Percentiles rank a stretch among this genome's conserved stretches.
Conservation (phyloP, 2,888 invertebrate species). For the Drosophila stalkeri region DNA sequence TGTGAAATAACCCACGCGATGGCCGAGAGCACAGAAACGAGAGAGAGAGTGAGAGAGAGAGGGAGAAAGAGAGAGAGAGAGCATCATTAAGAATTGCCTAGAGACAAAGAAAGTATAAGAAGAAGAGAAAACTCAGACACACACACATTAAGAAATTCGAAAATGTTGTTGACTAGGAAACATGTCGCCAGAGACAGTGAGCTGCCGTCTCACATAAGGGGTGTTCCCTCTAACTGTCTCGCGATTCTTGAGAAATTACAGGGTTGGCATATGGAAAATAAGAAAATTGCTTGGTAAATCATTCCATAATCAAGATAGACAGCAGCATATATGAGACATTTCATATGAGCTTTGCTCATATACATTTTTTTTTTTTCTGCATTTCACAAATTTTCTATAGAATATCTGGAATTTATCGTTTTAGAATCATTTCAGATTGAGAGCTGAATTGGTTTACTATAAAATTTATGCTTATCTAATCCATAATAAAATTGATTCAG, state of each 20-base stretch:
- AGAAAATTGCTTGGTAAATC: background rate
- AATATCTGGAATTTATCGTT: background rate
- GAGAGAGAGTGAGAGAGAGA: too few species aligned
- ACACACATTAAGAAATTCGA: constrained; percentile 24
- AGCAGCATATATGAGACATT: background rate
- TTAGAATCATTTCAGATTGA: too few species aligned
- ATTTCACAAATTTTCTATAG: background rate
- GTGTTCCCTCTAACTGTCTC: constrained; percentile 10
- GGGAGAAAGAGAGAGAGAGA: background rate
- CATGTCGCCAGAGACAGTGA: constrained; percentile 30
- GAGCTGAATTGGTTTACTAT: too few species aligned
- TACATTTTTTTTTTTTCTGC: background rate
- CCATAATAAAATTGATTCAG: too few species aligned
- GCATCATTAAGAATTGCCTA: constrained; percentile 9
- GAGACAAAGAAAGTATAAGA: background rate
- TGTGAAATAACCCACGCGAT: constrained; percentile 49
- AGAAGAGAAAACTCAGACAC: background rate
- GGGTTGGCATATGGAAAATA: background rate
- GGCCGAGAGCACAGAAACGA: background rate
- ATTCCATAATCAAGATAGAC: background rate
- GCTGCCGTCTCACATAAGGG: constrained; percentile 13
- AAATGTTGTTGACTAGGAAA: constrained; percentile 30
- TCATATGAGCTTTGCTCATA: background rate
- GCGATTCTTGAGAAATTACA: background rate
- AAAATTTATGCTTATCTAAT: background rate